Base-by-base conservation (phyloP, 2,113 vertebrate species). In the Embiotoca jacksoni region DNA sequence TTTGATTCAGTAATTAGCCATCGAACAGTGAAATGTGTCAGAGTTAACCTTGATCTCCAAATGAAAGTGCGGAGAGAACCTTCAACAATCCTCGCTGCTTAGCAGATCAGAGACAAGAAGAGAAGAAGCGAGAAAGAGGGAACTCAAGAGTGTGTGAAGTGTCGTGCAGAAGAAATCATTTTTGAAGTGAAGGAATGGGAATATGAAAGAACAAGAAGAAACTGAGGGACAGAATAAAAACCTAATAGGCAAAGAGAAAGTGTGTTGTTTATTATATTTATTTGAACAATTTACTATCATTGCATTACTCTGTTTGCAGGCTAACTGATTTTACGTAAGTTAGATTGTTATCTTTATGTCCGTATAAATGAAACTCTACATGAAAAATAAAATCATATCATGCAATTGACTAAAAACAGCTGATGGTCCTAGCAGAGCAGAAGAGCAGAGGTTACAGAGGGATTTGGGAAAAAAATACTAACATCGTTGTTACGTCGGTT, bases 31-130 rank as follows among this genome's bases (percentile, higher is more conserved):
- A 44, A 54, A 69, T 35, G 0, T 3, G 57, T 81, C n/a, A 56
- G 58, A 53, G 53, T 81, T 23, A 41, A 37, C 67, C 37, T 83
- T 88, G 72, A 78, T 83, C 76, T 78, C 32, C 61, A 77, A 73
- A 64, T 59, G 7, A 77, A 80, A 73, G 56, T 31, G 53, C 14
- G 3, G 52, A 14, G 68, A 10, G 13, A 63, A 70, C 4, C 52
- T 5, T 52, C 39, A 31, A 62, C 36, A 63, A 47, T 83, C 60
- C 52, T 47, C 16, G 32, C 0, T 54, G 66, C 61, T 75, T 7
- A 59, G 8, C 6, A 80, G 61, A 84, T 64, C 61, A 78, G 70
- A 80, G 72, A 57, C 49, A 7, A 39, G n/a, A 16, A 23, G 44
- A 73, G 47, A 63, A 23, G 33, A 46, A 72, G 15, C 72, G n/a